phyloP scores from a whole-genome alignment of 2,797 vertebrate species.

The Poeciliopsis turneri region DNA sequence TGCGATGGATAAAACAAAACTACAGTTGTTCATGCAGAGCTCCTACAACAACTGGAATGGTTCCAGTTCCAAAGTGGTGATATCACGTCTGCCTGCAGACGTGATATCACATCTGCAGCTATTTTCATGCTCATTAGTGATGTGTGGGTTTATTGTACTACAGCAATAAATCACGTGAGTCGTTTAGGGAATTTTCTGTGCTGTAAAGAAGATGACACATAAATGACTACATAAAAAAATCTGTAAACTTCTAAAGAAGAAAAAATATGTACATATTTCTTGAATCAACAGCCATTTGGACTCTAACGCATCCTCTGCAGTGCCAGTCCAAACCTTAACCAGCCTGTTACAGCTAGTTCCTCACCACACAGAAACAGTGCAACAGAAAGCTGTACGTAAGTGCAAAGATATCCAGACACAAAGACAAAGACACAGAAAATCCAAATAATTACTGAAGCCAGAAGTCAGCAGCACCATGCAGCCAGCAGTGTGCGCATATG shows the following conservation, averaged over 20 bases:
- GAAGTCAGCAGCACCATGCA: slow-evolving; percentile 43
- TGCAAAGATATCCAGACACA: slow-evolving; percentile 10
- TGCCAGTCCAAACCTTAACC: slow-evolving; percentile 31
- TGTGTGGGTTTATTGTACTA: slow-evolving; percentile 12
- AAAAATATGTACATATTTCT: slow-evolving; percentile 2
- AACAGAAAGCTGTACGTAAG: slow-evolving; percentile 2
- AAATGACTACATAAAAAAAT: neutral
- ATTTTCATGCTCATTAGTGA: neutral
- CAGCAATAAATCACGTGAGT: neutral
- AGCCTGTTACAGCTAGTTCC: slow-evolving; percentile 36
- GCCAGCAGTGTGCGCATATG: slow-evolving; percentile 24
- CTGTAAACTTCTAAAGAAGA: neutral
- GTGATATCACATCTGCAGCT: too few species aligned
- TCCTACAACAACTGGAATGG: neutral
- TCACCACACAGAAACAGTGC: slow-evolving; percentile 8
- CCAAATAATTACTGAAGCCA: slow-evolving; percentile 66
- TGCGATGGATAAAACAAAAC: neutral
- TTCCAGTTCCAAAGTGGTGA: neutral
- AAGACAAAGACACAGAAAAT: slow-evolving; percentile 35
- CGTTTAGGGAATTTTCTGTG: neutral
- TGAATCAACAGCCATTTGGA: slow-evolving; percentile 17
- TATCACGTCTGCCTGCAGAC: neutral
- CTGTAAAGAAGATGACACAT: neutral
- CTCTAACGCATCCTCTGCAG: slow-evolving; percentile 21
- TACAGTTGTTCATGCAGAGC: neutral